Percentiles rank a stretch among this genome's conserved stretches.
Evolutionary conservation across 2,888 invertebrate species (phyloP).

Genomic region (Drosophila paramelanica): DNA sequence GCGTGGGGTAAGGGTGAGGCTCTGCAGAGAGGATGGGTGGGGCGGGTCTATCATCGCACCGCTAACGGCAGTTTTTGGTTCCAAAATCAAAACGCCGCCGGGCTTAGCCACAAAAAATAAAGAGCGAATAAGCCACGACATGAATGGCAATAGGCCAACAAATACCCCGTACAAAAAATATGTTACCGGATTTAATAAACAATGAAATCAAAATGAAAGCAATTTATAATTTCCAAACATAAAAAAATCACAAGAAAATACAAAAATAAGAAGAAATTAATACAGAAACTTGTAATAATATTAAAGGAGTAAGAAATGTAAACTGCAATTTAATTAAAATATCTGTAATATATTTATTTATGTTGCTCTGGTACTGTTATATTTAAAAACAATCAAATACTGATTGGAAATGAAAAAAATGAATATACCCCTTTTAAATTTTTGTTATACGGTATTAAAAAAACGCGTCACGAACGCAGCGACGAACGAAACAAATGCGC

Average conservation of each 20-base stretch:
- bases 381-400: too few species aligned
- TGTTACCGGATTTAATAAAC: too few species aligned
- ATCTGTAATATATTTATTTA: too few species aligned
- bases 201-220: too few species aligned
- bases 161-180: slow-evolving; percentile 21
- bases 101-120: slow-evolving; percentile 48
- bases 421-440: background rate
- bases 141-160: background rate
- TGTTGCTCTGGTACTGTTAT: too few species aligned
- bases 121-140: background rate
- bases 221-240: too few species aligned
- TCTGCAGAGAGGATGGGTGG: background rate
- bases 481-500: slow-evolving; percentile 75
- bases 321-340: too few species aligned
- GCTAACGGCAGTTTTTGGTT: slow-evolving; percentile 69
- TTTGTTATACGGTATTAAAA: slow-evolving; percentile 25
- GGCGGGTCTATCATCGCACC: slow-evolving; percentile 49
- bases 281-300: too few species aligned
- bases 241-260: background rate
- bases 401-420: background rate
- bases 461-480: slow-evolving; percentile 31
- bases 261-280: too few species aligned
- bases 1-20: background rate
- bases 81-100: slow-evolving; percentile 74
- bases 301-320: too few species aligned